Base-by-base conservation (phyloP, 2,888 invertebrate species). In the Drosophila subquinaria region DNA sequence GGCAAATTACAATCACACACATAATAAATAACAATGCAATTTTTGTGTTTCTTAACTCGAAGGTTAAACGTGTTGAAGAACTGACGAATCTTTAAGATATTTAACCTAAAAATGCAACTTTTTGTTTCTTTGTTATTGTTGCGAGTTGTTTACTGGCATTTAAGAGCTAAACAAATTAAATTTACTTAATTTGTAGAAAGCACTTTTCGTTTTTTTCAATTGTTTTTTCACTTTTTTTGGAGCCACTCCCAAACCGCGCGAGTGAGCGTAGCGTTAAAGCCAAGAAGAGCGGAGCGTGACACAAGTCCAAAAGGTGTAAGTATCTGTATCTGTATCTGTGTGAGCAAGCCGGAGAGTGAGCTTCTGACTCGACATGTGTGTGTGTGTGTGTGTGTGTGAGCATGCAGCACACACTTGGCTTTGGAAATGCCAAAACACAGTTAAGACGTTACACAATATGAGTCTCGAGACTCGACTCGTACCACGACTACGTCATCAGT, bases 401-500 rank as follows among this genome's bases (percentile, higher is more conserved):
- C 65, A 59, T 69, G 73, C 57, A 71, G 59, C 77, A 73, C 62
- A 76, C 64, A 53, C 67, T 73, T 68, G 50, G 61, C 70, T 84
- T 88, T 85, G 71, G 63, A 88, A 88, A 88, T 85, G 85, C 88
- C 88, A 88, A 88, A 85, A 76, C 86, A 79, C 81, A 81, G 81
- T 73, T 83, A 88, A 88, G 83, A 78, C 81, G 81, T 88, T 87
- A 88, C 86, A 85, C 84, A 85, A 85, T 84, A 70, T 40, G 57
- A 53, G 48, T 36, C 63, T 36, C 63, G 67, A 59, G 57, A 59
- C 36, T 27, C 27, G 36, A 59, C 36, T 27, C 27, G 36, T 30
- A 57, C 35, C 20, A 27, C 50, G 83, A 88, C 85, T 81, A 85
- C 84, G 88, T 88, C 84, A 88, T 88, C 84, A 66, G 63, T 60